A percentile compares a stretch with the other conserved stretches of the same genome.
phyloP scores from a whole-genome alignment of 1,140 invertebrate species.

The Mycetomoellerius zeteki region DNA sequence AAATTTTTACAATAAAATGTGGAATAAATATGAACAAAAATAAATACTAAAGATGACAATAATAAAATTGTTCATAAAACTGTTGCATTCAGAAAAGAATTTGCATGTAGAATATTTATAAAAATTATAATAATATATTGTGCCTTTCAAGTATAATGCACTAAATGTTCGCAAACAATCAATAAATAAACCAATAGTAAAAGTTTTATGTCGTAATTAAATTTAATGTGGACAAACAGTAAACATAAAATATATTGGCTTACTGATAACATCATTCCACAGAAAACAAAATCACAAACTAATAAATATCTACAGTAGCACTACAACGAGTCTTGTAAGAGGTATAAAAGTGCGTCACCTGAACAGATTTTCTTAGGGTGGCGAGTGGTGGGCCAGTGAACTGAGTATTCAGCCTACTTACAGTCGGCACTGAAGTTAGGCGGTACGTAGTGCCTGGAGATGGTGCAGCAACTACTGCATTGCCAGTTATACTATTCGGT shows the following conservation, averaged over 20 bases:
- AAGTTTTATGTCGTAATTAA: conserved; percentile 21
- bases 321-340: conserved; percentile 86
- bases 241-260: conserved; percentile 70
- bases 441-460: conserved; percentile 87
- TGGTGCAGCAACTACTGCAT: conserved; percentile 83
- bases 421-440: conserved; percentile 88
- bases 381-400: conserved; percentile 88
- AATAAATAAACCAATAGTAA: conserved; percentile 35
- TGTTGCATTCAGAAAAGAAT: conserved; percentile 13
- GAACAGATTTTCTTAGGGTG: conserved; percentile 88
- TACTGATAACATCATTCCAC: conserved; percentile 79
- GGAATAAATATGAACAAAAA: background rate
- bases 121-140: background rate
- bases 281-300: conserved; percentile 74
- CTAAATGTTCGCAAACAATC: conserved; percentile 50
- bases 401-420: conserved; percentile 88
- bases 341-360: conserved; percentile 86
- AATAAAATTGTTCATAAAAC: conserved; percentile 10
- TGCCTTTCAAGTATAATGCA: conserved; percentile 20
- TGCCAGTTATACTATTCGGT: conserved; percentile 87
- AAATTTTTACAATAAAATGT: conserved; percentile 13
- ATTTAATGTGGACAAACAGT: conserved; percentile 44
- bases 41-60: background rate
- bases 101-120: background rate
- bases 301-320: conserved; percentile 81